phyloP scores from a whole-genome alignment of 2,888 invertebrate genomes.

The Trichogramma dendrolimi region DNA sequence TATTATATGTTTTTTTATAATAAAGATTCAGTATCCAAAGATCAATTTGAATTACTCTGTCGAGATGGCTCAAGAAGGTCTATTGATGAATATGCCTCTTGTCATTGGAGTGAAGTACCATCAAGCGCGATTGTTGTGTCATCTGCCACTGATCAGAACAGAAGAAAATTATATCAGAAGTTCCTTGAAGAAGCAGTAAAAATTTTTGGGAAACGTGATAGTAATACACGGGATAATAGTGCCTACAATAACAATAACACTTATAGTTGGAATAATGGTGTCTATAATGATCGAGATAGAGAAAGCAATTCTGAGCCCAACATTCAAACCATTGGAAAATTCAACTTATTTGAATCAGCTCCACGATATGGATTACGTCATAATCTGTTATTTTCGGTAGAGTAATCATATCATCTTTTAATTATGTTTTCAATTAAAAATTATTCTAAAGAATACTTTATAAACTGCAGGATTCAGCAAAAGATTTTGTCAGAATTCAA shows the following conservation, averaged over 20 bases:
- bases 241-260: constrained; percentile 32
- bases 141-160: constrained; percentile 66
- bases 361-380: constrained; percentile 64
- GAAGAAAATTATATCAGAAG: constrained; percentile 61
- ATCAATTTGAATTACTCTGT: constrained; percentile 77
- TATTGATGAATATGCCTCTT: constrained; percentile 66
- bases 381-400: constrained; percentile 77
- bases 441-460: background rate
- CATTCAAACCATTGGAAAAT: constrained; percentile 60
- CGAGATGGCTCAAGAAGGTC: constrained; percentile 70
- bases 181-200: constrained; percentile 61
- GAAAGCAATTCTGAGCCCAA: constrained; percentile 26
- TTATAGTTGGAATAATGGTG: constrained; percentile 28
- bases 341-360: constrained; percentile 71
- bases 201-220: constrained; percentile 35
- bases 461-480: constrained; percentile 65
- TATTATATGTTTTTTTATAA: constrained; percentile 14
- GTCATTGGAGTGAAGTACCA: constrained; percentile 84
- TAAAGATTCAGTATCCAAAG: constrained; percentile 62
- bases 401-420: constrained; percentile 26
- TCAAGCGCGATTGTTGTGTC: constrained; percentile 80
- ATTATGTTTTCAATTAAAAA: constrained; percentile 1
- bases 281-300: constrained; percentile 25
- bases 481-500: constrained; percentile 61
- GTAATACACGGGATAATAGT: constrained; percentile 29